These are phyloP conservation scores for Lochmaea capreae DNA, from an alignment of 2,888 invertebrate genomes.

Conservation along the genomic window DNA sequence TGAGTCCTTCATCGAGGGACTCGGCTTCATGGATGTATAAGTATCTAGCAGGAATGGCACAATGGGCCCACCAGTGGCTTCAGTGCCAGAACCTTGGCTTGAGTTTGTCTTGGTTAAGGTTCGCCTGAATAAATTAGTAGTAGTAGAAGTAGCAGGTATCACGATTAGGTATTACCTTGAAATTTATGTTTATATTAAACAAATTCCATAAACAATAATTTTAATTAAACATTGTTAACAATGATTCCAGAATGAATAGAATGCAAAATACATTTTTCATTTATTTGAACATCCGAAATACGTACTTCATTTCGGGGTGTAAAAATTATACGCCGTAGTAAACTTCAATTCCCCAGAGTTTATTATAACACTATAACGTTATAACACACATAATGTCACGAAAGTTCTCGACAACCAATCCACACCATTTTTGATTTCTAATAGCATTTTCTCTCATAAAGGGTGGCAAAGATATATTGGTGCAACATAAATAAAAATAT, in stretches of 20 bases:
- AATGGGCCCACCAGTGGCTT: no score
- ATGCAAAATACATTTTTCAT: not conserved
- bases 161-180: no score
- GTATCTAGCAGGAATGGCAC: no score
- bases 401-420: conserved; percentile 52
- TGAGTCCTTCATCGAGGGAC: no score
- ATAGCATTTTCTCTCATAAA: conserved; percentile 41
- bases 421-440: conserved; percentile 48
- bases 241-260: not conserved
- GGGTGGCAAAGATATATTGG: conserved; percentile 35
- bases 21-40: no score
- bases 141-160: no score
- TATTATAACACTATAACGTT: conserved; percentile 53
- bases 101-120: no score
- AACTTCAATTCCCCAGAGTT: conserved; percentile 46
- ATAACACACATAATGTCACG: conserved; percentile 50
- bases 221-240: not conserved
- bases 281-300: not conserved
- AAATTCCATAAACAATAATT: not conserved
- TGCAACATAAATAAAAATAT: conserved; percentile 41
- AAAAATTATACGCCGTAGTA: conserved; percentile 30
- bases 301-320: conserved; percentile 18
- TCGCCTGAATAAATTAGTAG: no score
- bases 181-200: no score
- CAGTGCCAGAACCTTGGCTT: no score